These are phyloP conservation scores for Tortricodes alternella DNA, from an alignment of 2,888 invertebrate species.

Conservation along the genomic window DNA sequence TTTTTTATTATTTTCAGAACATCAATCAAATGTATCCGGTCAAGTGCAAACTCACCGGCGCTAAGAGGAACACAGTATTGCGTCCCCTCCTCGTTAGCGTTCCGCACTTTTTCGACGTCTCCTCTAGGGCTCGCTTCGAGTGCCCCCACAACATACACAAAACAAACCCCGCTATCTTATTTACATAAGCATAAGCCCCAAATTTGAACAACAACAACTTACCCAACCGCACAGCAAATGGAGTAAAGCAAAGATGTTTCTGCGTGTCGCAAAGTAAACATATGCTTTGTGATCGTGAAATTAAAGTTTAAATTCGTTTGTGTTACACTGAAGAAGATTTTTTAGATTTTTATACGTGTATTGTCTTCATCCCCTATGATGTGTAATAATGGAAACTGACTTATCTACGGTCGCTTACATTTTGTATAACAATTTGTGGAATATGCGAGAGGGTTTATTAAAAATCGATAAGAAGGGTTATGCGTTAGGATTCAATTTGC, in stretches of 20 bases:
- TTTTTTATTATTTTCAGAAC: no score
- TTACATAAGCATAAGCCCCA: background rate
- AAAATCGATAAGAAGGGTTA: constrained; percentile 26
- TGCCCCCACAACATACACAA: background rate
- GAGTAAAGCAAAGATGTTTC: constrained; percentile 1
- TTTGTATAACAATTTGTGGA: constrained; percentile 30
- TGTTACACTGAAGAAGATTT: constrained; percentile 11
- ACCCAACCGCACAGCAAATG: background rate
- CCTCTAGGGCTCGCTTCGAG: constrained; percentile 19
- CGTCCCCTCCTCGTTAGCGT: constrained; percentile 29
- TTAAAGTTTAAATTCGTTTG: constrained; percentile 21
- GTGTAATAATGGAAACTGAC: constrained; percentile 31
- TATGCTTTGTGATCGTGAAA: constrained; percentile 1
- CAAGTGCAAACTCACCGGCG: constrained; percentile 1
- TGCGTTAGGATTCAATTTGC: constrained; percentile 14
- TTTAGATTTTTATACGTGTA: constrained; percentile 24
- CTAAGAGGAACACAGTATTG: constrained; percentile 14
- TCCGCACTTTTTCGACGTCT: constrained; percentile 31
- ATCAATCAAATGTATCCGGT: background rate
- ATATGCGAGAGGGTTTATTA: constrained; percentile 28
- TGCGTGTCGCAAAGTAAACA: constrained; percentile 8
- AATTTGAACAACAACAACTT: background rate
- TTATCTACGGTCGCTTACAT: constrained; percentile 28
- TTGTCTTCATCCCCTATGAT: constrained; percentile 30
- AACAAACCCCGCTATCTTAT: constrained; percentile 2